phyloP scores from a whole-genome alignment of 1,140 invertebrate species.

The Leptinotarsa texana region DNA sequence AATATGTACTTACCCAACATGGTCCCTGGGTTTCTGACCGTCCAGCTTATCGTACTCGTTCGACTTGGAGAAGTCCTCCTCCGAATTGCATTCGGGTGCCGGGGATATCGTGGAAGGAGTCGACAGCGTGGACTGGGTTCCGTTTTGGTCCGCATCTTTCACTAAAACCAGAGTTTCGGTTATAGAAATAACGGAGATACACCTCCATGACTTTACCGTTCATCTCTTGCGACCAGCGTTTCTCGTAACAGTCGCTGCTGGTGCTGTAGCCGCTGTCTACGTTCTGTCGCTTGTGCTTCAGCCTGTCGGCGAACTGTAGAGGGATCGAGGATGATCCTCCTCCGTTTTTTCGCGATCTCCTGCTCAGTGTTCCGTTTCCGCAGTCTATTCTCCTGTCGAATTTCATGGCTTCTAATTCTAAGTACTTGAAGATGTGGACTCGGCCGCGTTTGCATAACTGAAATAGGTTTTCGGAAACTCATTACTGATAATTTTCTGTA shows the following conservation, averaged over 20 bases:
- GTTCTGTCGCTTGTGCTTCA: conserved; percentile 70
- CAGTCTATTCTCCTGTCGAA: conserved; percentile 59
- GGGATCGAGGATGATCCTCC: conserved; percentile 45
- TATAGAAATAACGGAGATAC: conserved; percentile 49
- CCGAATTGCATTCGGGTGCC: conserved; percentile 58
- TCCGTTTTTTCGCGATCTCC: conserved; percentile 45
- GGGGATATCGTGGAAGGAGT: conserved; percentile 67
- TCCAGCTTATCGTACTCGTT: conserved; percentile 31
- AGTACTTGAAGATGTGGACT: conserved; percentile 92
- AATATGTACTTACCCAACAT: conserved; percentile 34
- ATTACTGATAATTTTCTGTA: conserved; percentile 13
- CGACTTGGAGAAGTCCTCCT: conserved; percentile 57
- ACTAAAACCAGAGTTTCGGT: conserved; percentile 49
- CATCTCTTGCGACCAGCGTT: conserved; percentile 84
- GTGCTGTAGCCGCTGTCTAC: conserved; percentile 90
- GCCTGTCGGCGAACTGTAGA: conserved; percentile 45
- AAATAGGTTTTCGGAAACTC: conserved; percentile 39
- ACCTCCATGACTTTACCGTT: conserved; percentile 56
- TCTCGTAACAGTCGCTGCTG: conserved; percentile 77
- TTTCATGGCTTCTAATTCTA: conserved; percentile 84
- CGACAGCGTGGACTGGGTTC: conserved; percentile 60
- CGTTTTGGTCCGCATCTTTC: conserved; percentile 55
- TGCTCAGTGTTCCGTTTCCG: conserved; percentile 53
- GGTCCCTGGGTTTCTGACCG: conserved; percentile 30
- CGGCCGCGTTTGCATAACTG: conserved; percentile 88